Evolutionary conservation across 2,113 vertebrate genomes (phyloP).

Genomic region (Elaphurus davidianus): DNA sequence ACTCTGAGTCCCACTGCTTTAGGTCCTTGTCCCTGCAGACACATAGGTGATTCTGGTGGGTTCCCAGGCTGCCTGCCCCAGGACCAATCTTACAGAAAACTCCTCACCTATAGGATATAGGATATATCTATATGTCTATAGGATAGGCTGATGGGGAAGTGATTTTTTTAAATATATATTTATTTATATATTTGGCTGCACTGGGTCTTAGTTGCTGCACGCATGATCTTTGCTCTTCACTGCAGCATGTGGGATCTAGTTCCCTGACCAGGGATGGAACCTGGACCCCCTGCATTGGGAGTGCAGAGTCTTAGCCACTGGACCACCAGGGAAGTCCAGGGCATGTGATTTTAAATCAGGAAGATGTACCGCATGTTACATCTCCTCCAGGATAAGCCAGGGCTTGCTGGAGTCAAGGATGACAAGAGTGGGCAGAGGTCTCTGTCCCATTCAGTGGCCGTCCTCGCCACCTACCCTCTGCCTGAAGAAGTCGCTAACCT

Average conservation of each 20-base stretch:
- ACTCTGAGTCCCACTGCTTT: too few relatives aligned
- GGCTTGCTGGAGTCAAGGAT: not conserved
- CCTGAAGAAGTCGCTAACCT: not conserved
- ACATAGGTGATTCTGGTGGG: not conserved
- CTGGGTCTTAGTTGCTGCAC: too few relatives aligned
- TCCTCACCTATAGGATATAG: not conserved
- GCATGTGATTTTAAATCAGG: not conserved
- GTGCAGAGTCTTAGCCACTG: too few relatives aligned
- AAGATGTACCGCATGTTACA: not conserved
- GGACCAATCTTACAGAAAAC: not conserved
- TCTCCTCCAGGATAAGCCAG: not conserved
- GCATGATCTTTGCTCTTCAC: not conserved
- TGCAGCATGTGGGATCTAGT: not conserved
- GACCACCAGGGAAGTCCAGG: not conserved
- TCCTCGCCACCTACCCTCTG: not conserved
- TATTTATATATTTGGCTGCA: not conserved
- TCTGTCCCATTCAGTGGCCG: not conserved
- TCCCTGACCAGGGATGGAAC: not conserved
- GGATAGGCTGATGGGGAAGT: not conserved
- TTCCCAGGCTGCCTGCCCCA: accelerated
- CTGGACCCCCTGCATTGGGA: not conserved
- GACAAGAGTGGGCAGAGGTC: too few relatives aligned
- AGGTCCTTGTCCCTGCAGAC: not conserved
- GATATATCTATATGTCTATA: too few relatives aligned
- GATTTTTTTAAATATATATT: not conserved